Evolutionary conservation across 1,140 invertebrate genomes (phyloP).

Genomic region (Lutraria rhynchaena): DNA sequence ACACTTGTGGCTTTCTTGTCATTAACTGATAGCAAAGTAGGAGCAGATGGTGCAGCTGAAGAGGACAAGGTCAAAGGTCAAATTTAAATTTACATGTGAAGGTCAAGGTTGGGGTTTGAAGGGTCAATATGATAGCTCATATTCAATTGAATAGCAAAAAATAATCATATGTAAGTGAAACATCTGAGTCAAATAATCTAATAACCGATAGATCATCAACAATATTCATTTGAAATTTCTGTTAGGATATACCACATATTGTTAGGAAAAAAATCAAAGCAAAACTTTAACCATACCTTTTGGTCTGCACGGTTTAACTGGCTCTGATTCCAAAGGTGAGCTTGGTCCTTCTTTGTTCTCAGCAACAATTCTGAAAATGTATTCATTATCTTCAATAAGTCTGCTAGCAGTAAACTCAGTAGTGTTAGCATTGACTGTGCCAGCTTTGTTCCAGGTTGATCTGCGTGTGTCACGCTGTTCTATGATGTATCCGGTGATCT

Average conservation of each 20-base stretch:
- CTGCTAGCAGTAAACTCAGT: constrained; percentile 87
- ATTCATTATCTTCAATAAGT: constrained; percentile 92
- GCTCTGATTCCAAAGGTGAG: constrained; percentile 94
- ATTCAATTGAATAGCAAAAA: no score
- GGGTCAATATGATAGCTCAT: no score
- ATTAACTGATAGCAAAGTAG: constrained; percentile 88
- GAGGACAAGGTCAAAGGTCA: constrained; percentile 81
- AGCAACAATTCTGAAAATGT: constrained; percentile 95
- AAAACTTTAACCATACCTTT: constrained; percentile 72
- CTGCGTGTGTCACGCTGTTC: constrained; percentile 78
- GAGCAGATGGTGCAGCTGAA: constrained; percentile 89
- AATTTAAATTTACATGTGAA: no score
- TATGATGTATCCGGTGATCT: constrained; percentile 79
- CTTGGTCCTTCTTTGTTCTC: constrained; percentile 98
- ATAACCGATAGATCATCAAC: no score
- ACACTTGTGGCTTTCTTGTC: constrained; percentile 97
- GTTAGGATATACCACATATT: no score
- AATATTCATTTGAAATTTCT: no score
- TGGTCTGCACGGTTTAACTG: constrained; percentile 91
- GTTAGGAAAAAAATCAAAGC: no score
- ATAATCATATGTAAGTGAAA: background rate
- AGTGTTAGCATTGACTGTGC: constrained; percentile 66
- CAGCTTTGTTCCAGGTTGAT: constrained; percentile 89
- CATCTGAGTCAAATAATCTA: background rate
- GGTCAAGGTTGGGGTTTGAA: no score